These are phyloP conservation scores for Mus caroli DNA, from an alignment of 2,797 vertebrate species.

Conservation along the genomic window DNA sequence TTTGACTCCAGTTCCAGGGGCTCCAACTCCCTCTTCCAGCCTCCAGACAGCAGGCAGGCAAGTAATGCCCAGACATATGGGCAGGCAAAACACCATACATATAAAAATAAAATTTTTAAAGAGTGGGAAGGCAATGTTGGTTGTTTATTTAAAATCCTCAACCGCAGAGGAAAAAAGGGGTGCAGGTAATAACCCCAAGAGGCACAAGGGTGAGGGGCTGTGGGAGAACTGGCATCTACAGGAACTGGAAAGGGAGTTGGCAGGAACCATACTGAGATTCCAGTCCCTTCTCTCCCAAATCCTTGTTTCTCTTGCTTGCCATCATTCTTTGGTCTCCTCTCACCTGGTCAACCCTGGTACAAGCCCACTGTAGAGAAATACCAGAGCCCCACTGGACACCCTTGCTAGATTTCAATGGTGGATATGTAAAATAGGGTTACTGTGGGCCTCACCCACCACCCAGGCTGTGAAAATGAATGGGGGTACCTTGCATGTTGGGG, in stretches of 20 bases:
- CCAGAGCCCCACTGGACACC: background rate
- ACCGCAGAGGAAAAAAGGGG: background rate
- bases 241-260: background rate
- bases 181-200: background rate
- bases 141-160: conserved; percentile 47
- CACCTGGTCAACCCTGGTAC: background rate
- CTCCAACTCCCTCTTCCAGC: background rate
- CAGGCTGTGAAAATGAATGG: background rate
- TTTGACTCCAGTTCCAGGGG: background rate
- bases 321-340: background rate
- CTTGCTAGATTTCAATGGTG: background rate
- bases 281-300: background rate
- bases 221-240: background rate
- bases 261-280: background rate
- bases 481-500: background rate
- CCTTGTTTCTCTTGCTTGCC: background rate
- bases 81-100: background rate
- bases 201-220: background rate
- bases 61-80: background rate
- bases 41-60: background rate
- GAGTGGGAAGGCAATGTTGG: background rate
- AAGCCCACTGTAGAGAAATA: background rate
- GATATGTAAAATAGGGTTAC: background rate
- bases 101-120: background rate
- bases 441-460: background rate